These are phyloP conservation scores for Andrena bucephala DNA, from an alignment of 2,888 invertebrate genomes.

Conservation along the genomic window DNA sequence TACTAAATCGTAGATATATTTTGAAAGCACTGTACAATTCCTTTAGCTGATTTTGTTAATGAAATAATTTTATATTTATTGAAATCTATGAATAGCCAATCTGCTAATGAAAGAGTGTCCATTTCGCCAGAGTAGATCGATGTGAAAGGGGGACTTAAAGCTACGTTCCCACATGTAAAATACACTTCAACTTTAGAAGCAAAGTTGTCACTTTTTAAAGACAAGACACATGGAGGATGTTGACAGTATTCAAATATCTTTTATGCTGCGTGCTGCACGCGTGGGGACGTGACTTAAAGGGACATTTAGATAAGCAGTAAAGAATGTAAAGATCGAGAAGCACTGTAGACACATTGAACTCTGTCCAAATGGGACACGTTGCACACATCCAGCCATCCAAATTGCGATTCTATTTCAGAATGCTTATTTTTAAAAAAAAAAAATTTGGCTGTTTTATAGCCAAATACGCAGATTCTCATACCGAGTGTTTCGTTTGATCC, in stretches of 20 bases:
- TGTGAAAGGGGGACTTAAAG: too few relatives aligned
- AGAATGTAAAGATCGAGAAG: conserved; percentile 12
- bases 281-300: background rate
- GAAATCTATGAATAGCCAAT: too few relatives aligned
- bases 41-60: too few relatives aligned
- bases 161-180: too few relatives aligned
- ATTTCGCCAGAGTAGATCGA: too few relatives aligned
- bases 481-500: background rate
- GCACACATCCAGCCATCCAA: conserved; percentile 21
- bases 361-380: conserved; percentile 41
- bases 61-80: too few relatives aligned
- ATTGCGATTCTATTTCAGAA: conserved; percentile 40
- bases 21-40: too few relatives aligned
- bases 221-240: background rate
- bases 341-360: conserved; percentile 47
- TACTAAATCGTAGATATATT: too few relatives aligned
- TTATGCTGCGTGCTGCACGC: background rate
- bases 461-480: conserved; percentile 19
- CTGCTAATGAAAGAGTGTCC: too few relatives aligned
- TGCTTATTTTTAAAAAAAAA: conserved; percentile 34
- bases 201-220: background rate
- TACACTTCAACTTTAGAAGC: too few relatives aligned
- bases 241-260: background rate
- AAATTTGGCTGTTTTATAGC: background rate
- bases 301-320: background rate